These are phyloP conservation scores for Falco punctatus DNA, from an alignment of 2,113 vertebrate species.

Conservation along the genomic window DNA sequence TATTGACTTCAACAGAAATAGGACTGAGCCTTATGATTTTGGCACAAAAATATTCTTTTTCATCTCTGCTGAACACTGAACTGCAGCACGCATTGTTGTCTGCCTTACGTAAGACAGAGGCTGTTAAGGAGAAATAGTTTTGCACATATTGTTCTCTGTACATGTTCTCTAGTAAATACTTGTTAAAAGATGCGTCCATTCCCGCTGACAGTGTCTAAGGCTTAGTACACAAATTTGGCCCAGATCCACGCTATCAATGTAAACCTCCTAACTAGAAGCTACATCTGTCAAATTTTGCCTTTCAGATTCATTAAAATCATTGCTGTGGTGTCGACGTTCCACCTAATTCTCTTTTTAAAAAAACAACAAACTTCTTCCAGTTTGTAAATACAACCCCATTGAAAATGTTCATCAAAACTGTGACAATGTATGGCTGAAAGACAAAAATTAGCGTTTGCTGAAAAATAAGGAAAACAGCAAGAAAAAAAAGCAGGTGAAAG, in stretches of 20 bases:
- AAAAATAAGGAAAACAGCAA: neutral
- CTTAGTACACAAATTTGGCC: neutral
- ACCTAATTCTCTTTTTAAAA: neutral
- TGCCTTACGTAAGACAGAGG: neutral
- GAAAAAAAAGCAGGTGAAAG: neutral
- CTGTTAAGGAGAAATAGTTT: neutral
- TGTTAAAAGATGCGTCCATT: neutral
- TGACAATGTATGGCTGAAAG: neutral
- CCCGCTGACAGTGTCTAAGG: neutral
- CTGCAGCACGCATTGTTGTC: neutral
- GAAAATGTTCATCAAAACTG: neutral
- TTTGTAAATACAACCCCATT: neutral
- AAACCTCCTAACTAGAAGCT: neutral
- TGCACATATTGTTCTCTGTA: slow-evolving; percentile 40
- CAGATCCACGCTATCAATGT: neutral
- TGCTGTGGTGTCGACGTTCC: neutral
- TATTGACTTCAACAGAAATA: neutral
- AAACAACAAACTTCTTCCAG: neutral
- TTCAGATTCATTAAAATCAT: neutral
- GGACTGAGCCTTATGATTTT: neutral
- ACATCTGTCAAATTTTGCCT: neutral
- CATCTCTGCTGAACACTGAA: neutral
- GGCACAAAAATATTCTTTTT: neutral
- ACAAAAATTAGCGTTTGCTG: neutral
- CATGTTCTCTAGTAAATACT: neutral